phyloP scores from a whole-genome alignment of 1,140 invertebrate species.

The Cecropterus lyciades region DNA sequence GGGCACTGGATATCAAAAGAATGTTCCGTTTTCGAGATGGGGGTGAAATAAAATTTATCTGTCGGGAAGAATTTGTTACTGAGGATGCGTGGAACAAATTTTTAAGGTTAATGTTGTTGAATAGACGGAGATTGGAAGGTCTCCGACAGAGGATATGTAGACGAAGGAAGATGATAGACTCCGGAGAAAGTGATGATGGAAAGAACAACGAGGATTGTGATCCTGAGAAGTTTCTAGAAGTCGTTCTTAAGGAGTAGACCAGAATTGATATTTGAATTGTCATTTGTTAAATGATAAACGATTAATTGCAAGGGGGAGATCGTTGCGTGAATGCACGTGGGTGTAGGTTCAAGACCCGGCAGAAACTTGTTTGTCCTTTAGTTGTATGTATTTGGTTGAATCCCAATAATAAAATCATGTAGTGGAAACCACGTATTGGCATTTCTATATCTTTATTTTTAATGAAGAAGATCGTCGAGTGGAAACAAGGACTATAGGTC shows the following conservation, averaged over 20 bases:
- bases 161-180: neutral
- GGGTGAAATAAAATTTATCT: conserved; percentile 7
- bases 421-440: no score
- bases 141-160: conserved; percentile 4
- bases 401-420: no score
- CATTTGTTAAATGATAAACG: no score
- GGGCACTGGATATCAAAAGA: conserved; percentile 1
- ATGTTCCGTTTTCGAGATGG: conserved; percentile 21
- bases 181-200: neutral
- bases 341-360: no score
- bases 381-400: no score
- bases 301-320: no score
- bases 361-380: no score
- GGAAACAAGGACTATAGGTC: no score
- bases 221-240: conserved; percentile 16
- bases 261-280: no score
- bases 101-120: conserved; percentile 10
- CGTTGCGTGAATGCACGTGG: no score
- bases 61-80: conserved; percentile 10
- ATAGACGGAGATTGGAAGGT: conserved; percentile 9
- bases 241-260: conserved; percentile 6
- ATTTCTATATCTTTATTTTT: no score
- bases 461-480: no score
- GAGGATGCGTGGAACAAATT: conserved; percentile 17
- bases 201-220: neutral